Percentiles rank a stretch among this genome's conserved stretches.
These are phyloP conservation scores for Sarcophaga peregrina DNA, from an alignment of 1,140 invertebrate species.

Conservation along the genomic window DNA sequence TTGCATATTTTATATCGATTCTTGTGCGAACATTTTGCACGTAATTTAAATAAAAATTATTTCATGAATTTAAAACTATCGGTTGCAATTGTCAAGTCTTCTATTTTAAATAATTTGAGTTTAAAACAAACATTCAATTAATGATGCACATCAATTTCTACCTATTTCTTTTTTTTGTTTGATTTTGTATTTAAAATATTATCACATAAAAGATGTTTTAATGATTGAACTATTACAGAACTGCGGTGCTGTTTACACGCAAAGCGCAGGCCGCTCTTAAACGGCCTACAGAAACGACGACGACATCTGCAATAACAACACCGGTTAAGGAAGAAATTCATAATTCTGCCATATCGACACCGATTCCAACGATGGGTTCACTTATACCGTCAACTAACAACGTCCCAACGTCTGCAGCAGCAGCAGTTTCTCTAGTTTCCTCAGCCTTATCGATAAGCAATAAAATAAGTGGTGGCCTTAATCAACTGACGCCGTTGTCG, in stretches of 20 bases:
- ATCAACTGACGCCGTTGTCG: conserved; percentile 44
- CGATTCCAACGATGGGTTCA: conserved; percentile 44
- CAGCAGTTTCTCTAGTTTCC: conserved; percentile 48
- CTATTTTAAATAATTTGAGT: too few species aligned
- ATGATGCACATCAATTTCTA: not conserved
- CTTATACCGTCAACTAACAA: conserved; percentile 35
- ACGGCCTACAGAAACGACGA: conserved; percentile 64
- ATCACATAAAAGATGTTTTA: not conserved
- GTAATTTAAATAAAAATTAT: too few species aligned
- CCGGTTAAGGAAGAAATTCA: conserved; percentile 66
- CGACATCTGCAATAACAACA: conserved; percentile 54
- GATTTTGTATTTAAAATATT: not conserved
- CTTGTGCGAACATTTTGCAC: too few species aligned
- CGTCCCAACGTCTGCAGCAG: conserved; percentile 45
- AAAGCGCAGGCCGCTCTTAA: conserved; percentile 74
- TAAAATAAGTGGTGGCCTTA: conserved; percentile 49
- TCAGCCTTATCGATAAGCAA: conserved; percentile 53
- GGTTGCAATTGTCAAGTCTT: not conserved
- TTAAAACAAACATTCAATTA: too few species aligned
- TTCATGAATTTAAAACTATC: not conserved
- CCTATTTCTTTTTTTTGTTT: not conserved
- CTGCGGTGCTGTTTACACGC: conserved; percentile 84
- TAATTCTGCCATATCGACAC: conserved; percentile 53
- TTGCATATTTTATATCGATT: too few species aligned
- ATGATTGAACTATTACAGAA: conserved; percentile 67